Base-by-base conservation (phyloP, 1,140 invertebrate species). In the Anastatus disparis region DNA sequence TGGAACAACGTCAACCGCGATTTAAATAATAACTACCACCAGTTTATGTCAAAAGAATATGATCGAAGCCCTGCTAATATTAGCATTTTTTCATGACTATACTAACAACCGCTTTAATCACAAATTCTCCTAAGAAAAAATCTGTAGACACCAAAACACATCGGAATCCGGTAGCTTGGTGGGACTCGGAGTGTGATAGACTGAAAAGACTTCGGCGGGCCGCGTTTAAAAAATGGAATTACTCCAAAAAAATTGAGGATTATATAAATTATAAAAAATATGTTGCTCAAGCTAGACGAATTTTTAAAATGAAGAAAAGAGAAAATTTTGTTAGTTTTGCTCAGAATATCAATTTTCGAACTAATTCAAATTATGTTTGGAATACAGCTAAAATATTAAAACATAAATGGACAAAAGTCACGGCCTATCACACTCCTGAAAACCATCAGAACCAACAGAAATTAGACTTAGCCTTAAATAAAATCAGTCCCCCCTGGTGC, bases 371-470 rank as follows among this genome's bases (percentile, higher is more conserved):
- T 44, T 35, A 53, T 20, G 63, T 66, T 8, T 66, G 63, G 63
- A 31, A 66, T 3, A 53, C 35, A 44, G 12, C n/a, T 20, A 55
- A 66, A 66, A 55, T 66, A 1, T 44, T 66, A n/a, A 53, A 53
- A 55, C 53, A 66, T 42, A 55, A 50, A 42, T 55, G 24, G 27
- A 20, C 22, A 15, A 53, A 38, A 9, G 4, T 4, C 1, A 55
- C 3, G 6, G 6, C n/a, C 12, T 59, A 15, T 22, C n/a, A 38
- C 15, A 15, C 6, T 10, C 12, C 6, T 2, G 17, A 48, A 64
- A 50, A 48, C 13, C 13, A 15, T 50, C 31, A 50, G 4, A 38
- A 20, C 12, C 17, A 46, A 10, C 20, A n/a, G 2, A 50, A 62
- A 8, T n/a, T n/a, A n/a, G n/a, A 29, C n/a, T n/a, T 4, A 15